Percentiles rank a stretch among this genome's conserved stretches.
Conservation (phyloP, 2,113 vertebrate genomes). For the Charina bottae region DNA sequence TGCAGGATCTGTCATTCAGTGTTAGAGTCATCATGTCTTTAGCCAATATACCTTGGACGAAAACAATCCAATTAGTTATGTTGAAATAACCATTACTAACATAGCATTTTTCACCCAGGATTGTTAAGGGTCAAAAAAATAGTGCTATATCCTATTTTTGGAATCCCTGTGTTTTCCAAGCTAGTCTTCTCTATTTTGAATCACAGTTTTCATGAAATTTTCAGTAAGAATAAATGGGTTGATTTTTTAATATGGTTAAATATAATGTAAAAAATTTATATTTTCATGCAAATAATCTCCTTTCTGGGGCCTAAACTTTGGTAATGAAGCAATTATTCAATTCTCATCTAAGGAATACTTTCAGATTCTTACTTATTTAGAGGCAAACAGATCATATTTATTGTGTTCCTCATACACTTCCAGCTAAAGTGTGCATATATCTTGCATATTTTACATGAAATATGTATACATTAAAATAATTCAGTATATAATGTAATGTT, state of each 20-base stretch:
- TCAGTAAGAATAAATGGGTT: conserved; percentile 29
- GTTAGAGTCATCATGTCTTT: conserved; percentile 3
- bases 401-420: conserved; percentile 16
- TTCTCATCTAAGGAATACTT: conserved; percentile 34
- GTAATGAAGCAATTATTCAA: conserved; percentile 54
- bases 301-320: conserved; percentile 44
- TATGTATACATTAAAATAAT: conserved; percentile 53
- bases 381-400: conserved; percentile 33
- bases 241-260: conserved; percentile 49
- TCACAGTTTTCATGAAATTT: conserved; percentile 55
- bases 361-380: conserved; percentile 47
- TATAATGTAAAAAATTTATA: conserved; percentile 57
- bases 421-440: conserved; percentile 35
- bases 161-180: conserved; percentile 24
- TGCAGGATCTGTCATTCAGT: neutral
- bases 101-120: conserved; percentile 16
- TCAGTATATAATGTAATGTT: conserved; percentile 18
- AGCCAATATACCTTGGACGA: conserved; percentile 20
- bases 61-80: conserved; percentile 25
- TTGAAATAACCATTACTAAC: neutral
- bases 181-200: conserved; percentile 44
- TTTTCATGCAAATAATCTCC: conserved; percentile 47
- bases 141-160: neutral
- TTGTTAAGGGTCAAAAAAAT: neutral
- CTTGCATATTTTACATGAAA: conserved; percentile 26